Evolutionary conservation across 2,797 vertebrate genomes (phyloP).

Genomic region (Oreonectes daqikongensis): DNA sequence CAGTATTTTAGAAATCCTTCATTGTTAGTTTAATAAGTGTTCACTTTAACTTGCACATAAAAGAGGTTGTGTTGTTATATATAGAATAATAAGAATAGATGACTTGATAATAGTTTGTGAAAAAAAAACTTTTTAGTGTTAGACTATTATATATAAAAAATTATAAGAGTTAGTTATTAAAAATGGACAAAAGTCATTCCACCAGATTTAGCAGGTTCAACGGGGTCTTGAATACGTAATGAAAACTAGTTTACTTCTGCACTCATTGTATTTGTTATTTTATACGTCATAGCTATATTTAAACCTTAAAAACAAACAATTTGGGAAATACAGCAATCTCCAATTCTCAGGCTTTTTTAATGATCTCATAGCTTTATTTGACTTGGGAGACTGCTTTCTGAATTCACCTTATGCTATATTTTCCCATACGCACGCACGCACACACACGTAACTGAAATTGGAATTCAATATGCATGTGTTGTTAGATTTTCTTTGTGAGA

Average conservation of each 20-base stretch:
- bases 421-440: background rate
- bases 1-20: conserved; percentile 74
- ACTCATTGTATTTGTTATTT: conserved; percentile 75
- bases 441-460: background rate
- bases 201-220: conserved; percentile 7
- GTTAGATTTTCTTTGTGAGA: conserved; percentile 18
- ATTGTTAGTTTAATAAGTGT: conserved; percentile 81
- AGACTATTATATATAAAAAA: background rate
- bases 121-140: background rate
- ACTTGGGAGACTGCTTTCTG: background rate
- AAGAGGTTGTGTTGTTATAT: conserved; percentile 18
- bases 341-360: conserved; percentile 72
- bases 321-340: conserved; percentile 70
- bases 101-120: background rate
- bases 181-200: background rate
- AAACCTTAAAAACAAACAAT: conserved; percentile 78
- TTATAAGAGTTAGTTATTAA: background rate
- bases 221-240: conserved; percentile 53
- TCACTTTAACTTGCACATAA: conserved; percentile 71
- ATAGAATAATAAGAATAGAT: background rate
- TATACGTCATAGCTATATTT: conserved; percentile 76
- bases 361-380: conserved; percentile 65
- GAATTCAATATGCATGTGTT: conserved; percentile 26
- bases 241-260: conserved; percentile 68
- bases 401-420: conserved; percentile 28